Conservation (phyloP, 2,113 vertebrate species). For the Psittacula cyanocephala region DNA sequence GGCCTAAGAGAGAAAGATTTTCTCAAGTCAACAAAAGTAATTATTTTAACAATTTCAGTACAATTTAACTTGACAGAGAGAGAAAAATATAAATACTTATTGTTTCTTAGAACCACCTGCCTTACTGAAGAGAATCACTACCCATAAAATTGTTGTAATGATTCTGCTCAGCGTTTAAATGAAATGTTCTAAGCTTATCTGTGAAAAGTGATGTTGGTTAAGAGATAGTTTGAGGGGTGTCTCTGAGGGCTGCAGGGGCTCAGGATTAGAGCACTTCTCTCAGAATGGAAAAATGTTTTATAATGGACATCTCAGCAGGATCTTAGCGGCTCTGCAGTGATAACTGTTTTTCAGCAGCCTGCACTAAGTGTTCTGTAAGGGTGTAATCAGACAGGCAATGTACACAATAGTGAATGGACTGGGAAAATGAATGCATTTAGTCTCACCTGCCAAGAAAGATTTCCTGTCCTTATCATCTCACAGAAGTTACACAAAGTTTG, state of each 20-base stretch:
- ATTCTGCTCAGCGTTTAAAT: slow-evolving; percentile 1
- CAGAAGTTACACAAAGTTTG: background rate
- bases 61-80: background rate
- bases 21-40: background rate
- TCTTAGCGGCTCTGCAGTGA: background rate
- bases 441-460: background rate
- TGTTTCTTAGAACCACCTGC: background rate
- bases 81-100: background rate
- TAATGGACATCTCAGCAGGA: slow-evolving; percentile 19
- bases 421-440: background rate
- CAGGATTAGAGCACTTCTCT: background rate
- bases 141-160: background rate
- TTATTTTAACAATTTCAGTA: background rate
- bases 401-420: background rate
- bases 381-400: background rate
- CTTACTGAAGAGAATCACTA: background rate
- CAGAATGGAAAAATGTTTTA: background rate
- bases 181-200: background rate
- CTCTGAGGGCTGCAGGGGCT: background rate
- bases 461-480: background rate
- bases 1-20: background rate
- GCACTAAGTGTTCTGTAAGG: background rate
- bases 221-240: background rate
- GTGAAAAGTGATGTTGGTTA: background rate
- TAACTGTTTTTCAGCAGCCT: slow-evolving; percentile 34